These are phyloP conservation scores for Rhinogobio ventralis DNA, from an alignment of 2,797 vertebrate genomes.

Conservation along the genomic window DNA sequence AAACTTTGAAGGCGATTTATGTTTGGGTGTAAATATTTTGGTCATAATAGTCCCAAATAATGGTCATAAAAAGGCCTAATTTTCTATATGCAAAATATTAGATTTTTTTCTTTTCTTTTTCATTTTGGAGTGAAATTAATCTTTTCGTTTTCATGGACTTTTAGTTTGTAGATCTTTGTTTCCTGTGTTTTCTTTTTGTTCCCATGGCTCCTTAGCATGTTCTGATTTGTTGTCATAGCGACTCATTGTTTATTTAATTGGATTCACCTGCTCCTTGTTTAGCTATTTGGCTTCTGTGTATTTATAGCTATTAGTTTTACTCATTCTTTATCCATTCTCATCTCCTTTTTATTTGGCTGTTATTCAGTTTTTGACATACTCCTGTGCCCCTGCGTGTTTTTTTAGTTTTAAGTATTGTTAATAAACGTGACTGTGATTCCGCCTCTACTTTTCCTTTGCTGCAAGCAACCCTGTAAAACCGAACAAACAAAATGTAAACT, in stretches of 20 bases:
- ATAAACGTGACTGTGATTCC: not conserved
- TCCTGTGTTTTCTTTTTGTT: too few relatives aligned
- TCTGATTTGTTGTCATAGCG: not conserved
- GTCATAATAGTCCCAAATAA: too few relatives aligned
- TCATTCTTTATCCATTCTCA: not conserved
- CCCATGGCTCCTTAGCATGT: not conserved
- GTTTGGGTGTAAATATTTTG: too few relatives aligned
- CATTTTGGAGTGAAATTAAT: not conserved
- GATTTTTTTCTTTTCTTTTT: not conserved
- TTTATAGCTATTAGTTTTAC: not conserved
- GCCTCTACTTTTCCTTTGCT: not conserved
- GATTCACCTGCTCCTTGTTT: not conserved
- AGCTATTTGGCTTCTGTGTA: too few relatives aligned
- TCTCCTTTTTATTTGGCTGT: not conserved
- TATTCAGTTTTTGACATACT: too few relatives aligned
- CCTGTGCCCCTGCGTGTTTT: not conserved
- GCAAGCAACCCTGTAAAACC: not conserved
- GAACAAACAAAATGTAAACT: too few relatives aligned
- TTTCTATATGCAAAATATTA: not conserved
- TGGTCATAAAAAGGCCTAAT: not conserved
- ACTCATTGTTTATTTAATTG: not conserved
- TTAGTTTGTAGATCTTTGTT: too few relatives aligned
- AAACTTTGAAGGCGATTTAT: too few relatives aligned
- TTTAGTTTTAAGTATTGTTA: not conserved
- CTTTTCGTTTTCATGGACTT: too few relatives aligned